Conservation (phyloP, 1,140 invertebrate species). For the Sycophaga agraensis region DNA sequence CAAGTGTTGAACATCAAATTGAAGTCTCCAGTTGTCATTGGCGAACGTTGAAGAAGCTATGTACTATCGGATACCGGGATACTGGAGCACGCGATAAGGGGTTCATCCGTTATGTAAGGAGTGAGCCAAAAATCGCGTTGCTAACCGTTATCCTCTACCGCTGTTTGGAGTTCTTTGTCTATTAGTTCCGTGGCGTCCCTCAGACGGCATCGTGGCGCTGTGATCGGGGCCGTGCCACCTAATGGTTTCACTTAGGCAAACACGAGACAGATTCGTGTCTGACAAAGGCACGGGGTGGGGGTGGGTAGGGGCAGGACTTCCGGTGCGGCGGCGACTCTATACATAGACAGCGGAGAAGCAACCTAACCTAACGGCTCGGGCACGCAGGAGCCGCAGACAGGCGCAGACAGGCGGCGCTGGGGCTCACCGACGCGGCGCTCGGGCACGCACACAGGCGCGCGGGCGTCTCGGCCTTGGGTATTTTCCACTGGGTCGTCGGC, state of each 20-base stretch:
- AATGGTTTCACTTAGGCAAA: not conserved
- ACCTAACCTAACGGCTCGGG: constrained; percentile 32
- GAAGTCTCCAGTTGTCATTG: no score
- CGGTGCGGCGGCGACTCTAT: constrained; percentile 20
- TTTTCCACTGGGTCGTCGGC: constrained; percentile 51
- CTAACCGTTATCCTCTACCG: no score
- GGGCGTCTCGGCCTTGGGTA: constrained; percentile 43
- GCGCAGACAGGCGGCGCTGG: not conserved
- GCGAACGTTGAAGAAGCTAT: not conserved
- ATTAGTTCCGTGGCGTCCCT: constrained; percentile 18
- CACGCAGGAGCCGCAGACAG: not conserved
- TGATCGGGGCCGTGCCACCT: not conserved
- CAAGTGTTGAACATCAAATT: no score
- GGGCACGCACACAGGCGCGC: not conserved
- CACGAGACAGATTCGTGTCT: no score
- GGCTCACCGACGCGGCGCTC: no score
- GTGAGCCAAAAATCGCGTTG: no score
- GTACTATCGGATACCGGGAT: not conserved
- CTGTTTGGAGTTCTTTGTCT: not conserved
- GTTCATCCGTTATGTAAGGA: no score
- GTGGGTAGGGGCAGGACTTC: constrained; percentile 29
- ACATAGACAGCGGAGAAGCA: not conserved
- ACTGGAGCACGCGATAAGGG: no score
- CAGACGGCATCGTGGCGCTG: not conserved
- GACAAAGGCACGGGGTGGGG: not conserved